Conservation (phyloP, 2,797 vertebrate species). For the Corythornis leucogaster region DNA sequence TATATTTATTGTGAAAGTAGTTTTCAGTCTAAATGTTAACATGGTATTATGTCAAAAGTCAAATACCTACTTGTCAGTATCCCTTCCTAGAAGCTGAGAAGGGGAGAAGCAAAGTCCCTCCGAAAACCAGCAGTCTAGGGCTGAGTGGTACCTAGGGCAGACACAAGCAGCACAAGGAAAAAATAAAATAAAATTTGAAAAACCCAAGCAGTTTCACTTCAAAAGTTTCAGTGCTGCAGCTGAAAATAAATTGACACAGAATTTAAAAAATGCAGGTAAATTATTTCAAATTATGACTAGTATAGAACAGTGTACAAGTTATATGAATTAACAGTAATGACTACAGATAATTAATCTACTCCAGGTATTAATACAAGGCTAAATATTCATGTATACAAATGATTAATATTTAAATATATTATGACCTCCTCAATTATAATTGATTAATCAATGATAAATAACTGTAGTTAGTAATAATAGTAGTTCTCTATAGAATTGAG, state of each 20-base stretch:
- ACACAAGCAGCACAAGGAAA: background rate
- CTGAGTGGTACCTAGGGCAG: background rate
- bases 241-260: background rate
- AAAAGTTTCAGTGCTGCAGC: background rate
- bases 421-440: constrained; percentile 26
- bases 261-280: background rate
- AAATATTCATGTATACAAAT: constrained; percentile 35
- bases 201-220: background rate
- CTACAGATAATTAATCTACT: background rate
- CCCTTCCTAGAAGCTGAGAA: background rate
- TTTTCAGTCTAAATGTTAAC: background rate
- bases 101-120: background rate
- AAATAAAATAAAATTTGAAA: too few species aligned
- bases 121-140: background rate
- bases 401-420: constrained; percentile 34
- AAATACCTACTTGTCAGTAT: background rate
- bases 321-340: background rate
- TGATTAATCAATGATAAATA: constrained; percentile 35
- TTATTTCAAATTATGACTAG: background rate
- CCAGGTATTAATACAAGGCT: constrained; percentile 1
- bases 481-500: background rate
- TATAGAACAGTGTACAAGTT: background rate
- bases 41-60: background rate
- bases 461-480: background rate
- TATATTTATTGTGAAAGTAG: background rate